Conservation (phyloP, 1,140 invertebrate species). For the Bombus confusus region DNA sequence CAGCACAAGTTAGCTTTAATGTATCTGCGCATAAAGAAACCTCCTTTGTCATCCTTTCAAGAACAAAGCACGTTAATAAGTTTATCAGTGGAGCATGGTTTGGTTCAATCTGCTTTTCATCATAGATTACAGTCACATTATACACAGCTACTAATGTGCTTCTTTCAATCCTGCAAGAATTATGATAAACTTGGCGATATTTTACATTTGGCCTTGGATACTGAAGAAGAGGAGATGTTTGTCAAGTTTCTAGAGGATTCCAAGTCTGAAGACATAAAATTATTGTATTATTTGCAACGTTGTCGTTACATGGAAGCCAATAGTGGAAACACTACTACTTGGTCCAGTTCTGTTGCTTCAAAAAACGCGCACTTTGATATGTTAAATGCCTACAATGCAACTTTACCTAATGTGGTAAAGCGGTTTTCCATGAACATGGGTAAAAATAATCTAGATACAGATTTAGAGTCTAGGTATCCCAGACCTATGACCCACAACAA, state of each 20-base stretch:
- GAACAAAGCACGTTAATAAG: constrained; percentile 81
- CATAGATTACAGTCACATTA: constrained; percentile 81
- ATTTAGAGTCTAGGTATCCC: constrained; percentile 61
- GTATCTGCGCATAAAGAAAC: constrained; percentile 82
- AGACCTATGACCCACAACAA: constrained; percentile 77
- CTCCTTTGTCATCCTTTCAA: constrained; percentile 81
- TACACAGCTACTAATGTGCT: constrained; percentile 72
- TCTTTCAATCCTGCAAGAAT: constrained; percentile 79
- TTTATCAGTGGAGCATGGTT: constrained; percentile 84
- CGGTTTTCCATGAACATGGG: constrained; percentile 61
- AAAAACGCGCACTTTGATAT: constrained; percentile 54
- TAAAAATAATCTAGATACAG: constrained; percentile 31
- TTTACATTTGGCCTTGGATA: constrained; percentile 82
- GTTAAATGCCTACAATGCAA: constrained; percentile 74
- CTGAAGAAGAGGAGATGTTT: constrained; percentile 83
- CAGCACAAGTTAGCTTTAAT: constrained; percentile 83
- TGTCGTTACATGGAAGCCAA: constrained; percentile 80
- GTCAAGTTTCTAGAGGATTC: constrained; percentile 81
- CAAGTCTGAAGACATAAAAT: constrained; percentile 73
- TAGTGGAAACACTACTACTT: constrained; percentile 71
- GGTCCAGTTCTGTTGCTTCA: not conserved
- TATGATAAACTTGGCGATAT: constrained; percentile 83
- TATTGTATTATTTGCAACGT: constrained; percentile 79
- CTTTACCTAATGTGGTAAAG: constrained; percentile 75
- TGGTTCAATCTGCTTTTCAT: constrained; percentile 84